Conservation (phyloP, 1,140 invertebrate genomes). For the Pentalonia nigronervosa region DNA sequence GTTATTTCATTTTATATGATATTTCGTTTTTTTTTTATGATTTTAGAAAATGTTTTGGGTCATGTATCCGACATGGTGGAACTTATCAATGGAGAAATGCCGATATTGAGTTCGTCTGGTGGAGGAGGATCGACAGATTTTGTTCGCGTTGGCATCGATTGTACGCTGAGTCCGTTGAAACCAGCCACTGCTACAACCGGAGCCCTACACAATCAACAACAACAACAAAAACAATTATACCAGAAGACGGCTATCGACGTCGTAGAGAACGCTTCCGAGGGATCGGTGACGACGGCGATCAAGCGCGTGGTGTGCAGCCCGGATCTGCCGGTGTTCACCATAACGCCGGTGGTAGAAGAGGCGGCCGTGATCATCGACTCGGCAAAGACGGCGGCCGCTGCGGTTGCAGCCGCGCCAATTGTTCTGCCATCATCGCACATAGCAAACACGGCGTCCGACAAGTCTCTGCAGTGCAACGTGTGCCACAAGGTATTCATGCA, state of each 20-base stretch:
- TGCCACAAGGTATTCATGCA: constrained; percentile 71
- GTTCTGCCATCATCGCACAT: constrained; percentile 48
- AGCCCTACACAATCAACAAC: constrained; percentile 54
- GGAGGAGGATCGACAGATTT: constrained; percentile 57
- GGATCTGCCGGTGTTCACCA: constrained; percentile 62
- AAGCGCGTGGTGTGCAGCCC: constrained; percentile 63
- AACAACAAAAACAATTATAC: constrained; percentile 61
- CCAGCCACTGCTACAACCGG: constrained; percentile 34
- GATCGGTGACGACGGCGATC: constrained; percentile 59
- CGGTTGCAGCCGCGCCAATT: constrained; percentile 58
- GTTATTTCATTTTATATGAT: not conserved
- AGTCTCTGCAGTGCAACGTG: constrained; percentile 67
- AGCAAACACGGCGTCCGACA: constrained; percentile 42
- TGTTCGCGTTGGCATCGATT: constrained; percentile 62
- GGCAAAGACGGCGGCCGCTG: constrained; percentile 53
- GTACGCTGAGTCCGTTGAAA: constrained; percentile 61
- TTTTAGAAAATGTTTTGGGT: constrained; percentile 63
- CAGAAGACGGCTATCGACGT: constrained; percentile 57
- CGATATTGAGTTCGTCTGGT: constrained; percentile 41
- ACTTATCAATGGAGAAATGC: constrained; percentile 62
- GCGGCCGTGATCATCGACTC: constrained; percentile 59
- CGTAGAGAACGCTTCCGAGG: not conserved
- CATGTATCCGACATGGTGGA: constrained; percentile 64
- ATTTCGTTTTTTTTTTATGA: constrained; percentile 54
- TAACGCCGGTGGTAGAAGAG: constrained; percentile 60